Base-by-base conservation (phyloP, 2,888 invertebrate genomes). In the Mechanitis messenoides region DNA sequence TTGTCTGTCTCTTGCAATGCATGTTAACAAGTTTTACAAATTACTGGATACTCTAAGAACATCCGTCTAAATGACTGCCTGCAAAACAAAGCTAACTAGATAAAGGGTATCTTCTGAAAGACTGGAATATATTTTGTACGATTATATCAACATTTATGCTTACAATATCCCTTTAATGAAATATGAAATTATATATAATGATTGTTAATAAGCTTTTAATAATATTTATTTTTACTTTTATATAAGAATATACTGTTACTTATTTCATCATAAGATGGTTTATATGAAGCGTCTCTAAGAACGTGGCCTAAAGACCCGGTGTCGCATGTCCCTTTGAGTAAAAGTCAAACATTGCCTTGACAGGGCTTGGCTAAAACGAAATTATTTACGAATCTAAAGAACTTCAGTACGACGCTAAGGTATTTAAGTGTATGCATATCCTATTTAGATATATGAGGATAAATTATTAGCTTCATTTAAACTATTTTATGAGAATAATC, bases 1-100 rank as follows among this genome's bases (percentile, higher is more conserved):
- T 65, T 72, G 76, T 71, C 74, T 69, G 64, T 63, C 60, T 57
- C 71, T 73, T 71, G 71, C 76, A 72, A 77, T 66, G 68, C 69
- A 64, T 73, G 72, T 73, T 75, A 74, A 71, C 74, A 75, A 70
- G 73, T 77, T 74, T 71, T 75, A 76, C 74, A 76, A 77, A 79
- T 77, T 71, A 72, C 72, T 66, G 69, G 69, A 71, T 69, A 69
- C 70, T 66, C 66, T 72, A 69, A 69, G 72, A 69, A 65, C 69
- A 67, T 74, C 67, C 62, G 63, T 67, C 66, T 65, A 65, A 62
- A 64, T 72, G 74, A 75, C 72, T 67, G 74, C 66, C 68, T 72
- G 71, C 76, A 74, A 77, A 75, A 77, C 71, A 76, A 77, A 74
- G 71, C 72, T 61, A 55, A 45, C 58, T 58, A 71, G 59, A 65